Base-by-base conservation (phyloP, 2,113 vertebrate genomes). In the Thamnaconus septentrionalis region DNA sequence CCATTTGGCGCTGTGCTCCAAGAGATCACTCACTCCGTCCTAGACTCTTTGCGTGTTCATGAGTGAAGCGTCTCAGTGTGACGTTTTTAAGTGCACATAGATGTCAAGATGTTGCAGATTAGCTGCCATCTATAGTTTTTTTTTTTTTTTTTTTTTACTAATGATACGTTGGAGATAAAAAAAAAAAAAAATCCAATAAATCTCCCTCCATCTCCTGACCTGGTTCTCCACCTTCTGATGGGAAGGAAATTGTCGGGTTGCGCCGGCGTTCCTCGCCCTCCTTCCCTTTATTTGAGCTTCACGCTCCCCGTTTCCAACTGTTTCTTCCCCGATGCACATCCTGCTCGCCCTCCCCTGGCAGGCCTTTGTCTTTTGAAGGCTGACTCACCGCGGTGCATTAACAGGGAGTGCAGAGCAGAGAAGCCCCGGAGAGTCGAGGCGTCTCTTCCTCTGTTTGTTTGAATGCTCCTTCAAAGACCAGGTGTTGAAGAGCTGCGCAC, bases 341-440 rank as follows among this genome's bases (percentile, higher is more conserved):
- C 53, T 53, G 66, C 59, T 75, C 58, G 46, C 58, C 69, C 52
- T 73, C 72, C 72, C 59, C 57, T 69, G 67, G 51, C 65, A 70
- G 69, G 66, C 55, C 74, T 75, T 61, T 54, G 54, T 72, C 73
- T 76, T 87, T 89, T 90, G 82, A 88, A 84, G 78, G 73, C 63
- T 40, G 59, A 64, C 73, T 77, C 71, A 76, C 76, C 79, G 61
- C 53, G 69, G 78, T 65, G 70, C 72, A 73, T 84, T 84, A 86
- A 71, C 79, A 87, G 79, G 64, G 79, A 84, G 76, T 52, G 69
- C 45, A 63, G 64, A 61, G 59, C 52, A 63, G 63, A 48, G 61
- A 47, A 49, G 69, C 78, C 73, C 81, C 8, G 46, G 72, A 84
- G 75, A 85, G 56, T 59, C 60, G 12, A 63, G 54, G 51, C 52